Conservation (phyloP, 2,888 invertebrate species). For the Conus canariensis region DNA sequence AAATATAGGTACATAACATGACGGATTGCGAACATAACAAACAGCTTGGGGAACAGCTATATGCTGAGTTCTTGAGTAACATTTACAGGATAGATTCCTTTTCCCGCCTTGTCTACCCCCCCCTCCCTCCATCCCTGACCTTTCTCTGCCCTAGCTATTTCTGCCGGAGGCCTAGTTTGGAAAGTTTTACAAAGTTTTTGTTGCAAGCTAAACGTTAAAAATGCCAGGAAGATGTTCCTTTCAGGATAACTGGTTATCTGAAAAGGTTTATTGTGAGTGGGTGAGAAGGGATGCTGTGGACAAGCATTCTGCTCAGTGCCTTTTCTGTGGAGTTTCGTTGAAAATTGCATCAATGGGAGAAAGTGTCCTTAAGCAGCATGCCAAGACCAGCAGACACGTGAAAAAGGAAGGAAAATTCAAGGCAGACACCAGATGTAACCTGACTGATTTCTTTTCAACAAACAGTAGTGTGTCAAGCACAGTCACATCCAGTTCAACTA, state of each 20-base stretch:
- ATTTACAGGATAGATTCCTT: no score
- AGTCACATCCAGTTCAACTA: neutral
- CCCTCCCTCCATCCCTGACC: no score
- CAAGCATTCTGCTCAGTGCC: neutral
- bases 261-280: neutral
- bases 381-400: conserved; percentile 9
- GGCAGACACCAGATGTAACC: conserved; percentile 6
- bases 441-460: conserved; percentile 4
- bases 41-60: no score
- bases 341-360: neutral
- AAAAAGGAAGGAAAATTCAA: conserved; percentile 15
- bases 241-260: neutral
- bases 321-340: neutral
- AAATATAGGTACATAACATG: no score
- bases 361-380: neutral
- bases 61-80: no score
- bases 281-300: neutral
- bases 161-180: neutral
- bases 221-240: conserved; percentile 12
- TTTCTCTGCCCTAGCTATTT: neutral
- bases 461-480: neutral
- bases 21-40: no score
- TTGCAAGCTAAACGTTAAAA: neutral
- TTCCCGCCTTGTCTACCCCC: no score
- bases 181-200: neutral